Base-by-base conservation (phyloP, 2,888 invertebrate species). In the Andrena minutula region DNA sequence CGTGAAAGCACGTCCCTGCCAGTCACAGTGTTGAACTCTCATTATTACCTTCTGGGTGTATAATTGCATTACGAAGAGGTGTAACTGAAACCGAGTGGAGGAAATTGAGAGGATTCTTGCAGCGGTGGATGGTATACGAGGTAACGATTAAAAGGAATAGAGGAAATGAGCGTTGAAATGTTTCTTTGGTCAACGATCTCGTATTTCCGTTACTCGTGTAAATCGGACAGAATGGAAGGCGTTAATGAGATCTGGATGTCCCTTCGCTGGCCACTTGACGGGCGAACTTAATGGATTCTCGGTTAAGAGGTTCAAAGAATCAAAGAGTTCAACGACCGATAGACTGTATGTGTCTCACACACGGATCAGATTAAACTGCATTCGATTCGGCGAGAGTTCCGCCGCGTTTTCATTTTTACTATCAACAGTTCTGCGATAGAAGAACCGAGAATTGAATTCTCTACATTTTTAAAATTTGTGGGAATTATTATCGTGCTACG, bases 361-460 rank as follows among this genome's bases (percentile, higher is more conserved):
- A 60, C 73, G 64, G 73, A 82, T 79, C 71, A 65, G 73, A 72
- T 71, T 75, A 71, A 86, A 79, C 63, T 81, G 79, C 41, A 86
- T 86, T 81, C 72, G 51, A 47, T 49, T 23, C 20, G 47, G 74
- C 28, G n/a, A 23, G 58, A 63, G 53, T 65, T 60, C 58, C 72
- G 53, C 69, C 74, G 63, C 61, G 26, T 35, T 85, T 68, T 73
- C 8, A 26, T 16, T 56, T 58, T 20, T 26, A 56, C 58, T 53
- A 20, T 20, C 53, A 23, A 20, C 20, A 23, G 2, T n/a, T 23
- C 23, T 7, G 53, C 23, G 20, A 53, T 53, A 5, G 53, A 20
- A 53, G 8, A 53, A 20, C 53, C 23, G 20, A 53, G 20, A 23
- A 20, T n/a, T n/a, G 53, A 0, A 53, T n/a, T 41, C 4, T 41